phyloP scores from a whole-genome alignment of 2,113 vertebrate species.

The Deroptyus accipitrinus region DNA sequence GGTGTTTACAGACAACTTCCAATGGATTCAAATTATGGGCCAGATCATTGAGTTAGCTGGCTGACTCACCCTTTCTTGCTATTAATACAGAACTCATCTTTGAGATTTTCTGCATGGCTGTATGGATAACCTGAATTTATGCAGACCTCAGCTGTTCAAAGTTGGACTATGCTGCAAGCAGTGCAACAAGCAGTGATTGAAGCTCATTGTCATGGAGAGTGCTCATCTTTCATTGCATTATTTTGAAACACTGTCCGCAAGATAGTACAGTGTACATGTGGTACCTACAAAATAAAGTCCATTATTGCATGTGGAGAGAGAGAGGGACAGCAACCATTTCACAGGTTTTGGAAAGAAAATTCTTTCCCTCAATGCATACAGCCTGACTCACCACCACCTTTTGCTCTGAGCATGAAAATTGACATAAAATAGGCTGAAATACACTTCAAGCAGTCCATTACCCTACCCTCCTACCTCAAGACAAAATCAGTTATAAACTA shows the following conservation, averaged over 20 bases:
- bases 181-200: constrained; percentile 51
- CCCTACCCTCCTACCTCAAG: background rate
- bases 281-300: constrained; percentile 59
- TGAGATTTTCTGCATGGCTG: constrained; percentile 69
- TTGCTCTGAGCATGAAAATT: background rate
- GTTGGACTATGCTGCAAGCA: constrained; percentile 38
- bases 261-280: constrained; percentile 15
- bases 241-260: constrained; percentile 49
- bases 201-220: constrained; percentile 62
- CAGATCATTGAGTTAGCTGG: constrained; percentile 72
- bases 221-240: constrained; percentile 57
- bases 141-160: constrained; percentile 71
- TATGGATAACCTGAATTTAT: constrained; percentile 72
- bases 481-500: background rate
- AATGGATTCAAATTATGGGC: constrained; percentile 70
- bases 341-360: constrained; percentile 25
- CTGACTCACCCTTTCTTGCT: constrained; percentile 64
- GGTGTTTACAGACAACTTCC: constrained; percentile 64
- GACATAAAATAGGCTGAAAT: background rate
- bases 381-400: background rate
- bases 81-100: constrained; percentile 73
- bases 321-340: constrained; percentile 8
- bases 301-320: constrained; percentile 26
- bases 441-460: background rate
- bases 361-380: background rate